Percentiles rank a stretch among this genome's conserved stretches.
These are phyloP conservation scores for Solen grandis DNA, from an alignment of 1,140 invertebrate species.

Conservation along the genomic window DNA sequence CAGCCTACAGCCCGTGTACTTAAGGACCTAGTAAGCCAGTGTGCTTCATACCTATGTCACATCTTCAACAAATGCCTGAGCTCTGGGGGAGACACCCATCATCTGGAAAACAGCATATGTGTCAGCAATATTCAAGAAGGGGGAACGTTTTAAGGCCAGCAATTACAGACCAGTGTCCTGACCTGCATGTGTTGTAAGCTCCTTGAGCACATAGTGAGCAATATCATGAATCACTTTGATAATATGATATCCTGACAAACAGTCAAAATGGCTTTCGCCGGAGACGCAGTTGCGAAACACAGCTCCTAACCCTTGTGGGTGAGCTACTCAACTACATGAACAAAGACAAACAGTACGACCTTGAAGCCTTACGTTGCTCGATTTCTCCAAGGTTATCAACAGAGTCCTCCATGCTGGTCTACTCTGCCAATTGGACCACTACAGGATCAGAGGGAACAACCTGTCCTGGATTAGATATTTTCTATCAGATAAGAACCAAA, in stretches of 20 bases:
- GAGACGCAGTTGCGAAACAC: not conserved
- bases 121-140: not conserved
- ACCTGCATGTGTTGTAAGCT: no score
- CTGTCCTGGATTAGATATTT: not conserved
- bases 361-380: constrained; percentile 1
- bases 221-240: no score
- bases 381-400: no score
- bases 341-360: not conserved
- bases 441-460: not conserved
- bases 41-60: not conserved
- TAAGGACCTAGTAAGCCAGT: not conserved
- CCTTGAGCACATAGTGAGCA: no score
- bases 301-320: not conserved
- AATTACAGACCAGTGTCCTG: constrained; percentile 2
- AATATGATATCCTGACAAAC: no score
- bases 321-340: not conserved
- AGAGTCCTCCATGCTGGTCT: not conserved
- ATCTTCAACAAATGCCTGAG: not conserved
- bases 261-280: no score
- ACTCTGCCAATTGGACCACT: not conserved
- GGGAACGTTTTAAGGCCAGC: not conserved
- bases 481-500: not conserved
- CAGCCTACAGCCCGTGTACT: not conserved
- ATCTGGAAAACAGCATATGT: not conserved
- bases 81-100: not conserved